Base-by-base conservation (phyloP, 2,113 vertebrate genomes). In the Epinephelus lanceolatus region DNA sequence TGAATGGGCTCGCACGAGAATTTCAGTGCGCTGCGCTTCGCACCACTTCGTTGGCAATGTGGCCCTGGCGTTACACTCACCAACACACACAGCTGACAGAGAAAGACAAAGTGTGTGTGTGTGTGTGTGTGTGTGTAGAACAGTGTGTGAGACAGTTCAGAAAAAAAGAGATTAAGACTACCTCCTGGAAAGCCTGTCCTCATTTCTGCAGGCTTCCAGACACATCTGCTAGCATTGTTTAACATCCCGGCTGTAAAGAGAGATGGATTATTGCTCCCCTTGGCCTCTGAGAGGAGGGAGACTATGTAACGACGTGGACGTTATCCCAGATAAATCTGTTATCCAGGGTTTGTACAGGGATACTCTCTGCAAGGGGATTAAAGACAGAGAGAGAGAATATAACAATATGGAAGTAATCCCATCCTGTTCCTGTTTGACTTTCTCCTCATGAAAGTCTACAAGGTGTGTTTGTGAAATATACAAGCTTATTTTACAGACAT, bases 251-350 rank as follows among this genome's bases (percentile, higher is more conserved):
- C 84, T 82, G 78, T 88, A 88, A 86, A 85, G 75, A 79, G 88
- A 85, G 79, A 63, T 14, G 53, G 93, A 94, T 94, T 94, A 92
- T 85, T 84, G 78, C 63, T 86, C 84, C 83, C 68, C 37, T 12
- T 67, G 86, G 78, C 74, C 87, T 86, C 63, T 33, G 81, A 88
- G 86, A 83, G 84, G 79, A 80, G 62, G 78, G 70, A 73, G 78
- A 72, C 80, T 13, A 12, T 91, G 93, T 83, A 88, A 86, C 83
- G 10, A 85, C 92, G 89, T 56, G 62, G 81, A 90, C 53, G 61
- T 93, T 88, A 93, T 93, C 94, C 90, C 81, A 79, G 92, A 94
- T 93, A 94, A 93, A 94, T 92, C 93, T 93, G 92, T 93, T 92
- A 91, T 89, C 89, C 87, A 15, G 69, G 67, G 70, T 91, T 86